These are phyloP conservation scores for Phocoena sinus DNA, from an alignment of 2,113 vertebrate species.

Conservation along the genomic window DNA sequence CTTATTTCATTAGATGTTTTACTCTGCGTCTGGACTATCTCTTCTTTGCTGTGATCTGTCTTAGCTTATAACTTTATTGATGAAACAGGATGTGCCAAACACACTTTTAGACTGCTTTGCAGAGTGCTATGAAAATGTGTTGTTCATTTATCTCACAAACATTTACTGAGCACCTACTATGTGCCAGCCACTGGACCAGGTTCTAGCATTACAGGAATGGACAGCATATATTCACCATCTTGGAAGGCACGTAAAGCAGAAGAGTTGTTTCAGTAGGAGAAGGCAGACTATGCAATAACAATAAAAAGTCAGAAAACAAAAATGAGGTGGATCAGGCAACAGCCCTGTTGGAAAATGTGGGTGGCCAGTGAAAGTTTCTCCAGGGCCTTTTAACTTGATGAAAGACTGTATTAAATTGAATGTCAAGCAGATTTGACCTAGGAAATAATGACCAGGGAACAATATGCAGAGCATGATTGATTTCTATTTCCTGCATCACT, in stretches of 20 bases:
- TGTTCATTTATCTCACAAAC: background rate
- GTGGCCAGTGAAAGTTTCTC: slow-evolving; percentile 48
- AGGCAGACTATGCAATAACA: background rate
- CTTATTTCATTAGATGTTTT: slow-evolving; percentile 45
- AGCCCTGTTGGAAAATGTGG: background rate
- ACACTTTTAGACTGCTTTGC: background rate
- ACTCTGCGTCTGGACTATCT: slow-evolving; percentile 13
- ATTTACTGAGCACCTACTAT: background rate
- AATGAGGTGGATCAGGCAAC: background rate
- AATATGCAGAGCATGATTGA: slow-evolving; percentile 47
- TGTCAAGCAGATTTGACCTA: slow-evolving; percentile 42
- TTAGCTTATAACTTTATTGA: background rate
- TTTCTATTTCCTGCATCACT: slow-evolving; percentile 46
- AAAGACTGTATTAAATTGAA: slow-evolving; percentile 51
- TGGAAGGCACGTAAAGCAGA: background rate
- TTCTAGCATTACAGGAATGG: background rate
- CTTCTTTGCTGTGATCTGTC: background rate
- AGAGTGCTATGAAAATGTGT: background rate
- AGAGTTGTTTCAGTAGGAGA: background rate
- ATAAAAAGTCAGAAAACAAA: background rate
- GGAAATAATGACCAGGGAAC: slow-evolving; percentile 57
- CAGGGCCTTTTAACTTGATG: slow-evolving; percentile 39
- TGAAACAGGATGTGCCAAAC: background rate
- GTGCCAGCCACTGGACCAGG: background rate
- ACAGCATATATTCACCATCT: background rate